Conservation (phyloP, 2,888 invertebrate genomes). For the Halictus ligatus region DNA sequence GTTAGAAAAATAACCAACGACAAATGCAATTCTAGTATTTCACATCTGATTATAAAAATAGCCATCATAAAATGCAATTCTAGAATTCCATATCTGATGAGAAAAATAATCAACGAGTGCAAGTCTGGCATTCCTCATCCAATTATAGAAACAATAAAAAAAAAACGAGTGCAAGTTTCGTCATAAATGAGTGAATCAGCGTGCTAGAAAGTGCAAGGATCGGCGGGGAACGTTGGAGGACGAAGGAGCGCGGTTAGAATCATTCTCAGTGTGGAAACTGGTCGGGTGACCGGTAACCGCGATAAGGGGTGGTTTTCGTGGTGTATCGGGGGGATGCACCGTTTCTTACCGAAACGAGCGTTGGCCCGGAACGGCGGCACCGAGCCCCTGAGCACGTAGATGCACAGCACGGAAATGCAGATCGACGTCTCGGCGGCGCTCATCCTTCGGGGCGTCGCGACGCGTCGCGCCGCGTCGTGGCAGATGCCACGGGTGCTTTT, state of each 20-base stretch:
- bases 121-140: background rate
- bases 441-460: slow-evolving; percentile 65
- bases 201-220: background rate
- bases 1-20: too few relatives aligned
- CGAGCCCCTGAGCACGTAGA: slow-evolving; percentile 75
- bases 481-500: slow-evolving; percentile 51
- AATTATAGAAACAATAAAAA: background rate
- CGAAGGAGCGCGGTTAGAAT: background rate
- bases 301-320: background rate
- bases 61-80: too few relatives aligned
- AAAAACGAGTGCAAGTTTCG: background rate
- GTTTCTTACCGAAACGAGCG: slow-evolving; percentile 57
- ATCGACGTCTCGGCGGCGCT: slow-evolving; percentile 76
- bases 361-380: slow-evolving; percentile 24
- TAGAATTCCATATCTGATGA: too few relatives aligned
- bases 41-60: too few relatives aligned
- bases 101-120: too few relatives aligned
- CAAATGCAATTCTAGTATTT: too few relatives aligned
- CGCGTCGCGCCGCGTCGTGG: slow-evolving; percentile 24
- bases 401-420: slow-evolving; percentile 81
- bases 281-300: background rate
- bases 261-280: background rate
- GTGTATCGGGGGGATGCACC: background rate
- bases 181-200: background rate
- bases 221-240: background rate